These are phyloP conservation scores for Chionomys nivalis DNA, from an alignment of 2,113 vertebrate species.

Conservation along the genomic window DNA sequence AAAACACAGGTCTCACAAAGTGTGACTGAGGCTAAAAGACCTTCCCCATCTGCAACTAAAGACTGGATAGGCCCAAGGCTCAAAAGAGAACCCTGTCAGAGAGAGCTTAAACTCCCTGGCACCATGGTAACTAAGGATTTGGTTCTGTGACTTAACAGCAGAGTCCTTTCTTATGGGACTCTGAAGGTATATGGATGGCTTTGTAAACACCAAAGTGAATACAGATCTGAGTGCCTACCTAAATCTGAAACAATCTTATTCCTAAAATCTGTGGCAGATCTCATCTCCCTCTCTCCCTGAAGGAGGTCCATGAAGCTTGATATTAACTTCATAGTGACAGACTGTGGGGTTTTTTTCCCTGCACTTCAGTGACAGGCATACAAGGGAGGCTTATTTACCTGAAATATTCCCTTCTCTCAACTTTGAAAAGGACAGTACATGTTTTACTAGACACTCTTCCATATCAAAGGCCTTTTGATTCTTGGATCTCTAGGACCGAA, in stretches of 20 bases:
- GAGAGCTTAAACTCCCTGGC: background rate
- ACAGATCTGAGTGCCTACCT: background rate
- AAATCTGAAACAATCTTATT: slow-evolving; percentile 18
- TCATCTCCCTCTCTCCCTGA: background rate
- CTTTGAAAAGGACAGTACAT: slow-evolving; percentile 16
- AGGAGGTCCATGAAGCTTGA: background rate
- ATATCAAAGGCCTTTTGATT: slow-evolving; percentile 7
- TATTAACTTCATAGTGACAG: background rate
- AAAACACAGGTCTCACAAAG: slow-evolving; percentile 14
- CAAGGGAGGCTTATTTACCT: background rate
- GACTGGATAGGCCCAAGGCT: background rate
- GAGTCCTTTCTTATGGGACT: background rate
- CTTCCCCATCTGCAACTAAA: background rate
- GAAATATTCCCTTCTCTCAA: background rate
- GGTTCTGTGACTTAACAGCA: background rate
- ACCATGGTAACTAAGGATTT: background rate
- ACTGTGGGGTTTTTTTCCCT: background rate
- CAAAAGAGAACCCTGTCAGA: background rate
- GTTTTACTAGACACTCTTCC: background rate
- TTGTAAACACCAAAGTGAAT: slow-evolving; percentile 31
- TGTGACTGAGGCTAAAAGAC: background rate
- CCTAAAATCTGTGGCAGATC: background rate
- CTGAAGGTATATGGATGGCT: background rate
- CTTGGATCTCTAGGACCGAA: slow-evolving; percentile 4
- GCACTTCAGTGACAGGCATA: background rate